Evolutionary conservation across 2,888 invertebrate genomes (phyloP), one percentile per base, ranked within the genome.

Genomic region (Drosophila austrosaltans): DNA sequence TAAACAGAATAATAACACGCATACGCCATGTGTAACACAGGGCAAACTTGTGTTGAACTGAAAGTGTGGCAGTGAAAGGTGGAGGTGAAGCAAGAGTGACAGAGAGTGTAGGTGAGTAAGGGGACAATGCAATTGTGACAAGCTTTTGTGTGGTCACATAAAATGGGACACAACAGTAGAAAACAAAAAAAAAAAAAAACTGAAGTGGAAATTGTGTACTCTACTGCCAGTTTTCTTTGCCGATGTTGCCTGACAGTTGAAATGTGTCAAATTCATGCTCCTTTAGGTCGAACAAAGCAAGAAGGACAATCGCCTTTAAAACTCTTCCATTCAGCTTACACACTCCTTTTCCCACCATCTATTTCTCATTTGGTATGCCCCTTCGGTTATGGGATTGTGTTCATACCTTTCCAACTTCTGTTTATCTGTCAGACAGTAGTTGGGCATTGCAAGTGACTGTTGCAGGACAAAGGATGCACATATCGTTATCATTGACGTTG

Each of bases 221-320:
- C 36, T 32, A 30, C 53, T 53, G 58, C 16, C 36, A 53, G 28
- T 39, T 22, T 16, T 68, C 66, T 59, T 12, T 59, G 66, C 66
- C 59, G 53, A 59, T 66, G 66, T 48, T 48, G 39, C 60, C 60
- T 54, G 36, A 67, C 56, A 56, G 67, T 67, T 67, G 61, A 67
- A 67, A 67, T 54, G 44, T 67, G 67, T 69, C 67, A 69, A 44
- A 39, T 56, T 59, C 61, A 66, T 44, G 54, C 36, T 42, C 42
- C 44, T 65, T 62, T 63, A 39, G 36, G 20, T 63, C 39, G 63
- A 63, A 66, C 65, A 63, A 63, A 48, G 8, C 62, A 28, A 16
- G n/a, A 42, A 42, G 30, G 36, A 36, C 65, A 54, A 44, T 12
- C 20, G 42, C 28, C 54, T 54, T 56, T 36, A 36, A 48, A 44